These are phyloP conservation scores for Apostichopus japonicus DNA, from an alignment of 35 echinoderm and acorn worm species.

Conservation along the genomic window DNA sequence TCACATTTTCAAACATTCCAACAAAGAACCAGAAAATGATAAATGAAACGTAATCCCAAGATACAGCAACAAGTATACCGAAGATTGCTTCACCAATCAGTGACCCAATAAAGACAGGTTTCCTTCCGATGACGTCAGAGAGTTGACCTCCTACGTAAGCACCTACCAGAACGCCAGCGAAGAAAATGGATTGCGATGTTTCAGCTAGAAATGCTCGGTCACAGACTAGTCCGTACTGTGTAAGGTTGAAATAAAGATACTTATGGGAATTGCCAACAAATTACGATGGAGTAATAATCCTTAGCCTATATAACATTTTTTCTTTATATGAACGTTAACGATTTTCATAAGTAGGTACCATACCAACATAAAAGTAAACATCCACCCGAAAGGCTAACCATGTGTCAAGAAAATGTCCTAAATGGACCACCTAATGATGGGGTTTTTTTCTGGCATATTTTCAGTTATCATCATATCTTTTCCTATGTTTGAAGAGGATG, in stretches of 20 bases:
- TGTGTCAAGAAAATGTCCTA: too few species aligned
- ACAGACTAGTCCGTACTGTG: constrained; percentile 84
- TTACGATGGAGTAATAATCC: too few species aligned
- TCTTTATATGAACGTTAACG: too few species aligned
- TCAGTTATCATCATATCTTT: too few species aligned
- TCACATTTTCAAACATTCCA: constrained; percentile 93
- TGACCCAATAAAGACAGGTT: constrained; percentile 59
- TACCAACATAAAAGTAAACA: too few species aligned
- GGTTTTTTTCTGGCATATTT: too few species aligned
- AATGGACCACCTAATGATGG: too few species aligned
- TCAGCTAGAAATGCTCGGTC: constrained; percentile 38
- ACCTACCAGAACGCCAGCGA: constrained; percentile 78
- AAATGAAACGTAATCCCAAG: constrained; percentile 75
- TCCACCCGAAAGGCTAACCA: too few species aligned
- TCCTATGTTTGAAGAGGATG: too few species aligned
- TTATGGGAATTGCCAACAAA: too few species aligned
- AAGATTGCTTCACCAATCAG: constrained; percentile 59
- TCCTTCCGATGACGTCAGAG: constrained; percentile 86
- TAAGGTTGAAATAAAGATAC: not conserved
- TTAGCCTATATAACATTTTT: too few species aligned
- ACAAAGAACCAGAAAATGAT: constrained; percentile 82
- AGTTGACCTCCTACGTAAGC: constrained; percentile 82
- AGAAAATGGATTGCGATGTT: constrained; percentile 78
- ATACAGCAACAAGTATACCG: constrained; percentile 67
- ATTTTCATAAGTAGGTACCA: too few species aligned